Conservation (phyloP, 2,113 vertebrate species). For the Eretmochelys imbricata region DNA sequence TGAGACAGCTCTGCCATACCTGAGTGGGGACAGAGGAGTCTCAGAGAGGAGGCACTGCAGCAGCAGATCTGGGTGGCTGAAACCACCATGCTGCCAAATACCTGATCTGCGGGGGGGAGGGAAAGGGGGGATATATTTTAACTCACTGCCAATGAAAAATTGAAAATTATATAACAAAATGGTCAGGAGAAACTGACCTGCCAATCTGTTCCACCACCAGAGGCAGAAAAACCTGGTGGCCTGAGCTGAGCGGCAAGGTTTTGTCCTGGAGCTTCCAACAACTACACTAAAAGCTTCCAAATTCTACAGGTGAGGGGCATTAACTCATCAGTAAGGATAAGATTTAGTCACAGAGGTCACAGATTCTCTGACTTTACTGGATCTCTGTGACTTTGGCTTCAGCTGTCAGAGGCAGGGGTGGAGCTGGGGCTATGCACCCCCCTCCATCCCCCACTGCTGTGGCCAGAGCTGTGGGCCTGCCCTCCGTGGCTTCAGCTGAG, state of each 20-base stretch:
- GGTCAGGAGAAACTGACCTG: neutral
- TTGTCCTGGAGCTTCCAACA: no score
- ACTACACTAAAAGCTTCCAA: neutral
- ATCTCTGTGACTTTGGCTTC: no score
- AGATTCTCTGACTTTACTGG: no score
- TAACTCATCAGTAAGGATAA: neutral
- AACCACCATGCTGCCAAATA: neutral
- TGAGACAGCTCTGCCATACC: neutral
- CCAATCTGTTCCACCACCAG: neutral
- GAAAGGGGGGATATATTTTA: neutral
- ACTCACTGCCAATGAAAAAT: neutral
- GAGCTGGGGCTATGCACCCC: no score
- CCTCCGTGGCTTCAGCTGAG: no score
- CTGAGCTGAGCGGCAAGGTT: neutral
- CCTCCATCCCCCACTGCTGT: no score
- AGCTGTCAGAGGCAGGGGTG: no score
- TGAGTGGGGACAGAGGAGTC: neutral
- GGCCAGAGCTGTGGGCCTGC: no score
- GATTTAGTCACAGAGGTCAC: no score
- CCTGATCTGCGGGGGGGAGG: neutral
- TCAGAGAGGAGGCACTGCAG: neutral
- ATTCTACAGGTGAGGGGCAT: neutral
- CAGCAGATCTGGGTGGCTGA: neutral
- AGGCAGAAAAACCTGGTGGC: neutral
- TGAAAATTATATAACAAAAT: neutral